A percentile compares a stretch with the other conserved stretches of the same genome.
Evolutionary conservation across 2,797 vertebrate species (phyloP).

Genomic region (Fistularia commersonii): DNA sequence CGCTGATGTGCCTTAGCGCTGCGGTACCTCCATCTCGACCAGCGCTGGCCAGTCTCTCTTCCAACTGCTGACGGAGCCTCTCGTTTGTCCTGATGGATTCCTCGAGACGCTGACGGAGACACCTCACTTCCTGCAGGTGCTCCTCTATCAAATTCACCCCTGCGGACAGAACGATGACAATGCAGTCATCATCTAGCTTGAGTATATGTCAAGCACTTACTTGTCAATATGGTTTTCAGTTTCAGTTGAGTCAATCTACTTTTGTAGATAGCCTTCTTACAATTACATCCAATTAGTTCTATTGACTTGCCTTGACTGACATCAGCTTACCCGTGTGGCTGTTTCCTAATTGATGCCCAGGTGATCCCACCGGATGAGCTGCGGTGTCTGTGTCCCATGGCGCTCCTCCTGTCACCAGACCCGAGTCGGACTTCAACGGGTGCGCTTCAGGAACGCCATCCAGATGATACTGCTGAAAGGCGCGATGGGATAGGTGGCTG

Average conservation of each 20-base stretch:
- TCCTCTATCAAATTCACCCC: conserved; percentile 86
- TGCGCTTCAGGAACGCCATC: conserved; percentile 52
- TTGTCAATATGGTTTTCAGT: not conserved
- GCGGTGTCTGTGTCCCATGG: conserved; percentile 70
- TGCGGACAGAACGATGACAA: conserved; percentile 29
- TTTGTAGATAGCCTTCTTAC: no score
- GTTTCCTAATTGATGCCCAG: conserved; percentile 58
- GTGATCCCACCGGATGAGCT: conserved; percentile 49
- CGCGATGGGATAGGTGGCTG: conserved; percentile 64
- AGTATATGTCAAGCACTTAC: no score
- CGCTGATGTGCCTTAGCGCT: not conserved
- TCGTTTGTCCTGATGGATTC: conserved; percentile 93
- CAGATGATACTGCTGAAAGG: conserved; percentile 67
- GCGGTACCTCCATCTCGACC: conserved; percentile 71
- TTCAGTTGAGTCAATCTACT: not conserved
- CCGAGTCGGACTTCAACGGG: conserved; percentile 52
- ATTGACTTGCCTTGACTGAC: not conserved
- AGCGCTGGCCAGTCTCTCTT: conserved; percentile 72
- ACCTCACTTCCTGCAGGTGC: conserved; percentile 87
- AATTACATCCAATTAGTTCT: no score
- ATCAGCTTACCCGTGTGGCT: conserved; percentile 75
- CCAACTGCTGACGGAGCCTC: conserved; percentile 86
- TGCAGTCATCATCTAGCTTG: not conserved
- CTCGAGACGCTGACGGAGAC: conserved; percentile 86
- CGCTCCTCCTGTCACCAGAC: conserved; percentile 45